These are phyloP conservation scores for Drosophila paranaensis DNA, from an alignment of 2,888 invertebrate genomes.

Conservation along the genomic window DNA sequence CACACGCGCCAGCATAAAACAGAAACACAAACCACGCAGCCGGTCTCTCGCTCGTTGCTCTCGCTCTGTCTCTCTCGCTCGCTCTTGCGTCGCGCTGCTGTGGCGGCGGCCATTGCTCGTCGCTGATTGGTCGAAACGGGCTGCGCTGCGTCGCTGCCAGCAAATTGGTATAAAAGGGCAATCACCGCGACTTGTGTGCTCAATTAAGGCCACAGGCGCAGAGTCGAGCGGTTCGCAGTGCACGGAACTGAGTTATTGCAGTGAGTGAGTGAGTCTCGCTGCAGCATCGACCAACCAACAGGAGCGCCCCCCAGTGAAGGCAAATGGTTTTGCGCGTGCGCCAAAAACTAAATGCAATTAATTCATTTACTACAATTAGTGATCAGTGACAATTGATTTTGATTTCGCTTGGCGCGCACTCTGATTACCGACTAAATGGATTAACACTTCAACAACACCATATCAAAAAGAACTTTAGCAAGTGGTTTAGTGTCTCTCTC, in stretches of 20 bases:
- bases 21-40: slow-evolving; percentile 9
- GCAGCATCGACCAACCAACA: slow-evolving; percentile 21
- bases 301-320: slow-evolving; percentile 17
- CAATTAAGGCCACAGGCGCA: slow-evolving; percentile 84
- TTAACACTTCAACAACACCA: slow-evolving; percentile 82
- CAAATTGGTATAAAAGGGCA: slow-evolving; percentile 87
- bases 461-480: slow-evolving; percentile 3
- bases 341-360: slow-evolving; percentile 79
- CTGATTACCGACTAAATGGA: slow-evolving; percentile 74
- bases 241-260: slow-evolving; percentile 41
- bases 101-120: slow-evolving; percentile 77
- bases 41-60: slow-evolving; percentile 4
- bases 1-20: slow-evolving; percentile 67
- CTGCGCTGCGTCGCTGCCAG: slow-evolving; percentile 47
- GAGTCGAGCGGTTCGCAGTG: slow-evolving; percentile 77
- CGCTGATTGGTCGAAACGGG: slow-evolving; percentile 79
- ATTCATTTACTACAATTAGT: slow-evolving; percentile 81
- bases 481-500: slow-evolving; percentile 11
- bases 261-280: slow-evolving; percentile 15
- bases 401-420: slow-evolving; percentile 72
- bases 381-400: slow-evolving; percentile 71
- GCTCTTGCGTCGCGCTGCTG: slow-evolving; percentile 19
- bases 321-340: slow-evolving; percentile 55
- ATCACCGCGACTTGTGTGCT: slow-evolving; percentile 86
- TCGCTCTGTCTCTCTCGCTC: slow-evolving; percentile 26